phyloP scores from a whole-genome alignment of 2,797 vertebrate genomes.

The Smutsia temminckii region DNA sequence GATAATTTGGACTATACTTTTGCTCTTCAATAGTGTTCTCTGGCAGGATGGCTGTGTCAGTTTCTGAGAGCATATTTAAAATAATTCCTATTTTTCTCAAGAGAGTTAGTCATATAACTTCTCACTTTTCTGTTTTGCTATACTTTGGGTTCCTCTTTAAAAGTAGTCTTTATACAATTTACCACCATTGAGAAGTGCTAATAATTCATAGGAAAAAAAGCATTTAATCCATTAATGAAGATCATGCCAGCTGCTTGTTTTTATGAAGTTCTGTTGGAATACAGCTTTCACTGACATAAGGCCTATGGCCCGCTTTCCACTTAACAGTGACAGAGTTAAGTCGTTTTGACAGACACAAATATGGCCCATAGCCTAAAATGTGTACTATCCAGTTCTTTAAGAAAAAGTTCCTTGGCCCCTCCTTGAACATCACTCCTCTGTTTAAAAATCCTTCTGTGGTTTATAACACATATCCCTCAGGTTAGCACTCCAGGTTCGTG shows the following conservation, averaged over 20 bases:
- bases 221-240: background rate
- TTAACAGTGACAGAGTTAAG: background rate
- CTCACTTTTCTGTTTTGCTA: background rate
- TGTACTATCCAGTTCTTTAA: background rate
- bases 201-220: background rate
- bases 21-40: background rate
- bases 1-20: background rate
- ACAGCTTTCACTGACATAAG: background rate
- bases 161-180: slow-evolving; percentile 39
- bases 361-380: background rate
- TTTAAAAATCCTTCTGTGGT: background rate
- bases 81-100: slow-evolving; percentile 13
- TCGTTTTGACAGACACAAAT: background rate
- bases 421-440: background rate
- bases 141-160: background rate
- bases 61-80: slow-evolving; percentile 11
- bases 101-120: background rate
- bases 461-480: background rate
- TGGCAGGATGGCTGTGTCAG: background rate
- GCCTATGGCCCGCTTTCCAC: background rate
- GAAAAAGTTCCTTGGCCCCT: background rate
- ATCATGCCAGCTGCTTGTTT: background rate
- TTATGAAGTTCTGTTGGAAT: background rate
- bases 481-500: background rate
- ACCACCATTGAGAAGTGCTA: slow-evolving; percentile 1